Evolutionary conservation across 1,140 invertebrate genomes (phyloP).

Genomic region (Microplitis mediator): DNA sequence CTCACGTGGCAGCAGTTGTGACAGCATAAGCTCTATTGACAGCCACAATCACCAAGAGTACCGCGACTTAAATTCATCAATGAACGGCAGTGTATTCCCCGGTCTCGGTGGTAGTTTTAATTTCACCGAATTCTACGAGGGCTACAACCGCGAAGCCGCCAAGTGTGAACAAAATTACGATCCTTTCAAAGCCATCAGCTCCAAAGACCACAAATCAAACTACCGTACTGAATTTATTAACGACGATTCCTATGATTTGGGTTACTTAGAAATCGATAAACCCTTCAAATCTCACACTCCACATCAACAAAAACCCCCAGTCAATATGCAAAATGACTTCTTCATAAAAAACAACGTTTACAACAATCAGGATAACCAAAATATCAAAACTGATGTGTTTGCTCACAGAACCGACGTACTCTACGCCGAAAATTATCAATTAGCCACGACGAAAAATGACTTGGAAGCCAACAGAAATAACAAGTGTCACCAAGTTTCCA

Average conservation of each 20-base stretch:
- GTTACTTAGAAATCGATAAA: neutral
- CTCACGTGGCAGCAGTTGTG: conserved; percentile 55
- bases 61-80: conserved; percentile 31
- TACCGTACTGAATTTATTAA: conserved; percentile 43
- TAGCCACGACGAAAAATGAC: neutral
- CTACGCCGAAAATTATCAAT: conserved; percentile 1
- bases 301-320: conserved; percentile 8
- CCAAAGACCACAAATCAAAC: conserved; percentile 29
- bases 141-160: conserved; percentile 45
- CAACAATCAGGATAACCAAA: neutral
- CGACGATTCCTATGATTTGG: conserved; percentile 34
- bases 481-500: conserved; percentile 4
- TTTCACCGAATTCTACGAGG: conserved; percentile 52
- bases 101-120: conserved; percentile 33
- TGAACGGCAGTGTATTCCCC: neutral
- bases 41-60: conserved; percentile 52
- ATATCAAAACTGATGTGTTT: neutral
- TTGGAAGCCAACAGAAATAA: conserved; percentile 1
- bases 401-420: neutral
- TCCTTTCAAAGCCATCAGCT: conserved; percentile 22
- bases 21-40: conserved; percentile 52
- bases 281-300: neutral
- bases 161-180: conserved; percentile 22
- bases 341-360: conserved; percentile 4
- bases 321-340: neutral